phyloP scores from a whole-genome alignment of 2,888 invertebrate genomes.

The Drosophila nigricruria region DNA sequence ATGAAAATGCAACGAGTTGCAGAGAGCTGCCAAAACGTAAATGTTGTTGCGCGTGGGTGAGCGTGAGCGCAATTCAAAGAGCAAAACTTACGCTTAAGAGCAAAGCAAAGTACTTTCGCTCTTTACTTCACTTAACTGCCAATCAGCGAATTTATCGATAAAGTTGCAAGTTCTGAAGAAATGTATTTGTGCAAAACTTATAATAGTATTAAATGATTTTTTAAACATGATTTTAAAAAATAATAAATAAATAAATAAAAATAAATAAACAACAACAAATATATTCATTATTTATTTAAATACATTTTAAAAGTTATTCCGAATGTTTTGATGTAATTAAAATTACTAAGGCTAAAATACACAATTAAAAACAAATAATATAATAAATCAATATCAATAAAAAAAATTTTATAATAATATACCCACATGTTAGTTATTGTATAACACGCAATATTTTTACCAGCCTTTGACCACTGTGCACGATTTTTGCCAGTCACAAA shows the following conservation, averaged over 20 bases:
- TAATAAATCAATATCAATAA: neutral
- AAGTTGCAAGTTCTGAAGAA: conserved; percentile 4
- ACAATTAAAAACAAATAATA: neutral
- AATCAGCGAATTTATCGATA: conserved; percentile 55
- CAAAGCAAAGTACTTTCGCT: conserved; percentile 16
- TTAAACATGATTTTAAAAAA: too few species aligned
- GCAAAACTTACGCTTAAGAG: conserved; percentile 35
- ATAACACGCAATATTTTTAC: conserved; percentile 8
- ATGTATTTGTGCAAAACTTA: neutral
- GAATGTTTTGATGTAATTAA: neutral
- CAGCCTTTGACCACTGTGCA: conserved; percentile 45
- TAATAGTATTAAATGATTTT: neutral
- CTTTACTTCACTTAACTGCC: conserved; percentile 34
- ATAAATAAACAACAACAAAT: too few species aligned
- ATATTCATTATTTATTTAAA: neutral
- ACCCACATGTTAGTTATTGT: neutral
- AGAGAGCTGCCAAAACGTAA: conserved; percentile 13
- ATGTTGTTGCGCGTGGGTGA: conserved; percentile 42
- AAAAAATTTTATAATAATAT: too few species aligned
- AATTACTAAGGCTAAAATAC: too few species aligned
- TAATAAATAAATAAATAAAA: neutral
- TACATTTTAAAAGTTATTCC: neutral
- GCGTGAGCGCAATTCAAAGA: conserved; percentile 29
- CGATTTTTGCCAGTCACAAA: conserved; percentile 60
- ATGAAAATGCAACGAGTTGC: conserved; percentile 44